Evolutionary conservation across 2,797 vertebrate genomes (phyloP).

Genomic region (Glyptemys insculpta): DNA sequence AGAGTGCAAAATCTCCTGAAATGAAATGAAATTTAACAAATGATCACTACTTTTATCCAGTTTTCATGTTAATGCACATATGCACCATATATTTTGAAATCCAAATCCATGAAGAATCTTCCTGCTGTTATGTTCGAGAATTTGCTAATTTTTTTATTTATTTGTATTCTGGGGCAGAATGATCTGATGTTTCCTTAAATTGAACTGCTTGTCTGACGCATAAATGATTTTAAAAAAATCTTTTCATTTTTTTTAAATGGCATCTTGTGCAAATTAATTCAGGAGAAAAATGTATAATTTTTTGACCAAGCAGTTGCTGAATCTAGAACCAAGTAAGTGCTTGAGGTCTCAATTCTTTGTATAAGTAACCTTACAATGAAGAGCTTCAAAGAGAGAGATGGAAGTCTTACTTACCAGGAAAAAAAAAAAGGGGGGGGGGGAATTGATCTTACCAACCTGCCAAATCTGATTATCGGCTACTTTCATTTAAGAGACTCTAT

Average conservation of each 20-base stretch:
- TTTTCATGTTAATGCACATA: not conserved
- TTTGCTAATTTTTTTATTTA: not conserved
- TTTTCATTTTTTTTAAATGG: not conserved
- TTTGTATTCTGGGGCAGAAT: not conserved
- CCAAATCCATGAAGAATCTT: not conserved
- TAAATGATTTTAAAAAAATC: not conserved
- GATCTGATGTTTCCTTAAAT: not conserved
- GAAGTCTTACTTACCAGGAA: not conserved
- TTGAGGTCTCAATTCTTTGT: not conserved
- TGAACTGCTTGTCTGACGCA: not conserved
- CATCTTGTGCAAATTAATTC: not conserved
- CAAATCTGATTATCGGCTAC: not conserved
- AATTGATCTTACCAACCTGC: not conserved
- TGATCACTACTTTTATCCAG: not conserved
- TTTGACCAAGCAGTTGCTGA: not conserved
- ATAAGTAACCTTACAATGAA: not conserved
- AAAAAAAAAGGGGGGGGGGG: not conserved
- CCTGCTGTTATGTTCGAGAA: not conserved
- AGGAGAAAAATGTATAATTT: not conserved
- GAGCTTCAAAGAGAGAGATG: not conserved
- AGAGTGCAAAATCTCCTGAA: not conserved
- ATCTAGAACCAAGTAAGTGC: not conserved
- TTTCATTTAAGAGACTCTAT: not conserved
- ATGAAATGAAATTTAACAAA: not conserved
- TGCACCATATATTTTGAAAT: not conserved